Conservation (phyloP, 2,797 vertebrate genomes). For the Cercopithecus neglectus region DNA sequence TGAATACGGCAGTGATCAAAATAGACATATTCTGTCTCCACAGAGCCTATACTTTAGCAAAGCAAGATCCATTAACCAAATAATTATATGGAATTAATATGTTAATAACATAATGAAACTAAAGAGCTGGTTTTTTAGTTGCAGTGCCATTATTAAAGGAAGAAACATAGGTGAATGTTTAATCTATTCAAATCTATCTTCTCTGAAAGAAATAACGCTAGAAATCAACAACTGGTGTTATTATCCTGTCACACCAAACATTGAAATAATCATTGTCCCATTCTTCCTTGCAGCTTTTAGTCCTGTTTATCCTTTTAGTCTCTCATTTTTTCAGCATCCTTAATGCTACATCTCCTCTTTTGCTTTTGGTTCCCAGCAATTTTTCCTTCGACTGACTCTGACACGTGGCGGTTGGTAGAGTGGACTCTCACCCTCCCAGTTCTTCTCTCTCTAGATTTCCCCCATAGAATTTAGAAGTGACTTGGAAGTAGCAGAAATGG, state of each 20-base stretch:
- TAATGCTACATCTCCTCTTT: background rate
- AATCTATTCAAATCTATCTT: background rate
- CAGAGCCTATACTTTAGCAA: background rate
- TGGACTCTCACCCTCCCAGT: background rate
- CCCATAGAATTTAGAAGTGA: background rate
- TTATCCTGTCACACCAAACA: background rate
- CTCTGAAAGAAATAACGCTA: background rate
- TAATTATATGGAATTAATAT: background rate
- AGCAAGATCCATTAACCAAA: background rate
- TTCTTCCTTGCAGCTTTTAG: background rate
- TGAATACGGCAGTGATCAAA: background rate
- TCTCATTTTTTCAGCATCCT: background rate
- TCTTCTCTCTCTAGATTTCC: background rate
- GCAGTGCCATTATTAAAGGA: background rate
- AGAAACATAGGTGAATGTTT: background rate
- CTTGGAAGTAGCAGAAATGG: background rate
- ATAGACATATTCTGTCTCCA: background rate
- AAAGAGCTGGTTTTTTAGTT: background rate
- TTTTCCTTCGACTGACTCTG: background rate
- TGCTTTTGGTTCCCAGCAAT: background rate
- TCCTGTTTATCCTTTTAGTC: background rate
- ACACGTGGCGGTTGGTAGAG: accelerated
- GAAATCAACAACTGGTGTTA: background rate
- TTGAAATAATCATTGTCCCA: background rate
- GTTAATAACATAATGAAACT: background rate